phyloP scores from a whole-genome alignment of 2,113 vertebrate genomes.

The Cyprinus carpio region DNA sequence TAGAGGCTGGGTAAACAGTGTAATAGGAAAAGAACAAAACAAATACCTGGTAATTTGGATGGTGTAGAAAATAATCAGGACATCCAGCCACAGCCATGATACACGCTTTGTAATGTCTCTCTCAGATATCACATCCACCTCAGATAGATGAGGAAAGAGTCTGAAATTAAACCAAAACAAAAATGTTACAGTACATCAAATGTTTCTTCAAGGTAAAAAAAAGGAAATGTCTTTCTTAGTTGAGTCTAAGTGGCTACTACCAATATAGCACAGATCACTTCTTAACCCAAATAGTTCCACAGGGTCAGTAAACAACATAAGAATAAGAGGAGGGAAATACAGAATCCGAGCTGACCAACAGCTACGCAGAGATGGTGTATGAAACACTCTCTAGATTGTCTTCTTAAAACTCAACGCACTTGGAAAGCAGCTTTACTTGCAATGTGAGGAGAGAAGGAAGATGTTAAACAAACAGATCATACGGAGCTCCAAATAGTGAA shows the following conservation, averaged over 20 bases:
- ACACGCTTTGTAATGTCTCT: conserved; percentile 49
- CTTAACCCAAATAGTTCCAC: conserved; percentile 54
- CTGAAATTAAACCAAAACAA: conserved; percentile 53
- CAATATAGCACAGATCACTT: conserved; percentile 45
- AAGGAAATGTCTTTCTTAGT: conserved; percentile 20
- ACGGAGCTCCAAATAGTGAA: background rate
- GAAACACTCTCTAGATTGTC: background rate
- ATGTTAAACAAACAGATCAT: conserved; percentile 10
- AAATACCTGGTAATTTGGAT: conserved; percentile 80
- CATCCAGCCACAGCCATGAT: conserved; percentile 88
- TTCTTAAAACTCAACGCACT: background rate
- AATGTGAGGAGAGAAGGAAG: conserved; percentile 5
- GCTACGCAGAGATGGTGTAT: background rate
- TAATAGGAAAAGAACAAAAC: background rate
- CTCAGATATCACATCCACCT: conserved; percentile 68
- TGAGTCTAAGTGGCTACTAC: conserved; percentile 36
- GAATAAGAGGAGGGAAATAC: background rate
- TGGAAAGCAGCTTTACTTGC: conserved; percentile 5
- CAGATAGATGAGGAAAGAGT: conserved; percentile 38
- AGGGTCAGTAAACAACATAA: conserved; percentile 41
- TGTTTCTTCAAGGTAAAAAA: conserved; percentile 4
- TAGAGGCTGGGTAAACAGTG: background rate
- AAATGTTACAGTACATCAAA: conserved; percentile 3
- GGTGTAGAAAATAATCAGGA: conserved; percentile 88
- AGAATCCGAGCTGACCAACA: background rate